Conservation (phyloP, 2,113 vertebrate species). For the Grallaria varia region DNA sequence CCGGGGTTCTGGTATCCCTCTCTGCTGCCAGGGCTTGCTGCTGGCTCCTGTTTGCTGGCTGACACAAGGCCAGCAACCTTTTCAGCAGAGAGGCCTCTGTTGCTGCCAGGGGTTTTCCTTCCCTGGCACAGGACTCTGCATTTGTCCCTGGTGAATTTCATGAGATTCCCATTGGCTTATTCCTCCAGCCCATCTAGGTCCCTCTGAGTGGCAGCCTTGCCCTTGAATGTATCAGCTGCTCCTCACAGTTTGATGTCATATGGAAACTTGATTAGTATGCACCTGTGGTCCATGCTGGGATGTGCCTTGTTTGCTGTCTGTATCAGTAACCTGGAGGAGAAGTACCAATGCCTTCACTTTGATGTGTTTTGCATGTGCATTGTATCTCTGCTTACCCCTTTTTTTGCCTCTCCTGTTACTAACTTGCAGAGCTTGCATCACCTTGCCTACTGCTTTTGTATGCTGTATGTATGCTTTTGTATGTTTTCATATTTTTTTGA, state of each 20-base stretch:
- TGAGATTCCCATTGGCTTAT: background rate
- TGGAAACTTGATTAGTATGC: background rate
- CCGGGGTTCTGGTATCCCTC: background rate
- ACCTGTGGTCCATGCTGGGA: background rate
- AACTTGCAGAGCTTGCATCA: background rate
- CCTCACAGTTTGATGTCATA: background rate
- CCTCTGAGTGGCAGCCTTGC: background rate
- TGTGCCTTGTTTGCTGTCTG: background rate
- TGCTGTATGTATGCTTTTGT: no score
- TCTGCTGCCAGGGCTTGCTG: background rate
- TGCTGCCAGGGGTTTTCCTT: background rate
- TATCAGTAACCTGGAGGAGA: background rate
- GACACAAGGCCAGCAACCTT: background rate
- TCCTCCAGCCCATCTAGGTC: background rate
- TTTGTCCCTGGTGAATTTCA: background rate
- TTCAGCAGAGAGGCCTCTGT: background rate
- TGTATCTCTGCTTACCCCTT: fast-evolving
- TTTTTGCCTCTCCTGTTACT: background rate
- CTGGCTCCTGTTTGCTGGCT: background rate
- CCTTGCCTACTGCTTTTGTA: background rate
- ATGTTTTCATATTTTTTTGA: background rate
- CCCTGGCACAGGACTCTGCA: background rate
- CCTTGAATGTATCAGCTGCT: background rate
- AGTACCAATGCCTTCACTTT: background rate
- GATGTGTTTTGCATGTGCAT: background rate